These are phyloP conservation scores for Ostrea denselamellosa DNA, from an alignment of 1,140 invertebrate genomes.

Conservation along the genomic window DNA sequence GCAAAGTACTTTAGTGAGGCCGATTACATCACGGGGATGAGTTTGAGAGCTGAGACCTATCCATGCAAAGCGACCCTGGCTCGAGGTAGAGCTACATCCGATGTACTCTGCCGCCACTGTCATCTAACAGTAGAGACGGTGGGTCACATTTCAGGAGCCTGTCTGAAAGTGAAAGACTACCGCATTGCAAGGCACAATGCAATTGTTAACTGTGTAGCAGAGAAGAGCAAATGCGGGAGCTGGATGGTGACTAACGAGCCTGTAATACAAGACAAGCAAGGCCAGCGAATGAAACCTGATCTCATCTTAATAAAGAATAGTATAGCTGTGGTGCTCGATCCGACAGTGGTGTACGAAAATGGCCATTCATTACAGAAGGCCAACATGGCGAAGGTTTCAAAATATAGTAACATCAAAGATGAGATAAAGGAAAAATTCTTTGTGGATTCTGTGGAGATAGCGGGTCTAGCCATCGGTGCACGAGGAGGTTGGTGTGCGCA, in stretches of 20 bases:
- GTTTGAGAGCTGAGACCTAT: constrained; percentile 45
- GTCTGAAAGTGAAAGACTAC: neutral
- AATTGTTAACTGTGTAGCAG: neutral
- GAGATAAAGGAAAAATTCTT: neutral
- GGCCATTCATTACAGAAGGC: constrained; percentile 16
- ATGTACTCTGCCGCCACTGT: constrained; percentile 13
- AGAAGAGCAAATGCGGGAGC: neutral
- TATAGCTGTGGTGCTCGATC: constrained; percentile 36
- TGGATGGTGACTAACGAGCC: constrained; percentile 84
- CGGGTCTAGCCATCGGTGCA: constrained; percentile 40
- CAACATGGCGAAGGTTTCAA: neutral
- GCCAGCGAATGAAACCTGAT: constrained; percentile 20
- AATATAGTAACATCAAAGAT: neutral
- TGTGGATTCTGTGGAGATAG: neutral
- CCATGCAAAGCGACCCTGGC: constrained; percentile 37
- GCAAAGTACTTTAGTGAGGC: constrained; percentile 24
- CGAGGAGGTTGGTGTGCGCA: constrained; percentile 41
- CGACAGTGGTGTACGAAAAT: constrained; percentile 42
- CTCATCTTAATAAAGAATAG: constrained; percentile 37
- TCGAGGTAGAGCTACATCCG: neutral
- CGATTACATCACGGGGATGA: constrained; percentile 30
- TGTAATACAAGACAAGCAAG: neutral
- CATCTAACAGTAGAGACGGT: neutral
- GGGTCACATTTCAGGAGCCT: constrained; percentile 26
- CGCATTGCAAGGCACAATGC: neutral